phyloP scores from a whole-genome alignment of 2,888 invertebrate genomes.

The Himalopsyche kuldschensis region DNA sequence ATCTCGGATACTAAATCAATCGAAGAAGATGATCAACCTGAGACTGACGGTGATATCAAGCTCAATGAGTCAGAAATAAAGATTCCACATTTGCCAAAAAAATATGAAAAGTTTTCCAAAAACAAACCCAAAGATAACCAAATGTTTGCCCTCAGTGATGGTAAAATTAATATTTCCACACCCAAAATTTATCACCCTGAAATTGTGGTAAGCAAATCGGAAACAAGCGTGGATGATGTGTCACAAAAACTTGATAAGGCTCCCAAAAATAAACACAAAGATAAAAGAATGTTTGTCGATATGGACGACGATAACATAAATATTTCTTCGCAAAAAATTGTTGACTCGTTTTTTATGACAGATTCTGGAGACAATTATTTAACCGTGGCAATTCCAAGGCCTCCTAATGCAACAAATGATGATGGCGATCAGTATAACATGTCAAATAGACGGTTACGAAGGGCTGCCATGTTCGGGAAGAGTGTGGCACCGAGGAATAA shows the following conservation, averaged over 20 bases:
- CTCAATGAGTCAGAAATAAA: neutral
- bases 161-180: no score
- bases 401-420: constrained; percentile 45
- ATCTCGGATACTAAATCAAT: neutral
- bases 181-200: neutral
- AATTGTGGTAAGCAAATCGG: neutral
- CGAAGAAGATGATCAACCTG: neutral
- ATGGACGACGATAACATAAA: constrained; percentile 17
- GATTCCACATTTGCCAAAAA: no score
- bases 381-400: constrained; percentile 53
- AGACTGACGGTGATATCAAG: neutral
- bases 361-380: constrained; percentile 54
- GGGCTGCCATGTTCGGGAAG: constrained; percentile 56
- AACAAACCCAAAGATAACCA: no score
- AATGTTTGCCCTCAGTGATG: no score
- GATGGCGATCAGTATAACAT: constrained; percentile 41
- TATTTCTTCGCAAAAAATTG: constrained; percentile 45
- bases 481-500: constrained; percentile 37
- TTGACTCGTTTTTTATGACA: constrained; percentile 57
- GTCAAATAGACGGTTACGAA: constrained; percentile 53
- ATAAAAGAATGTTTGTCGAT: constrained; percentile 22
- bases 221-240: neutral
- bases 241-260: neutral
- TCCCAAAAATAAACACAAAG: constrained; percentile 11
- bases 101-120: neutral